These are phyloP conservation scores for Perognathus longimembris DNA, from an alignment of 2,113 vertebrate species.

Conservation along the genomic window DNA sequence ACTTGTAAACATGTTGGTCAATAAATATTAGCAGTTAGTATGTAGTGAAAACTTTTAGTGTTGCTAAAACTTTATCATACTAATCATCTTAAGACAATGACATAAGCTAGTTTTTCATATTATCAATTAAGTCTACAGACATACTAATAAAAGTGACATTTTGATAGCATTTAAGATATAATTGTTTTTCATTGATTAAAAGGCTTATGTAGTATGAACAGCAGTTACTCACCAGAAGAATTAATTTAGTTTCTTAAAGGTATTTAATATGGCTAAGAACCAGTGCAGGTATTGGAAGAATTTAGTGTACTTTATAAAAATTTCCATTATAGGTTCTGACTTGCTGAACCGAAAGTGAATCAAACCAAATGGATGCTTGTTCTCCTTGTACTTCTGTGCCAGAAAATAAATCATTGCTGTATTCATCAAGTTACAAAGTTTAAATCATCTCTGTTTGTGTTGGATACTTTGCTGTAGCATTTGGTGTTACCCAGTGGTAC, in stretches of 20 bases:
- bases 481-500: constrained; percentile 19
- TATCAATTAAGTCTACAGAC: constrained; percentile 7
- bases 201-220: background rate
- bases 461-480: constrained; percentile 22
- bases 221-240: constrained; percentile 33
- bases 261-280: constrained; percentile 32
- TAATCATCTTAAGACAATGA: background rate
- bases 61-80: background rate
- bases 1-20: background rate
- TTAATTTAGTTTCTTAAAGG: constrained; percentile 27
- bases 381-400: constrained; percentile 13
- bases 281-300: background rate
- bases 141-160: constrained; percentile 17
- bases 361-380: constrained; percentile 53
- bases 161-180: background rate
- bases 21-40: background rate
- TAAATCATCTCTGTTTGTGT: constrained; percentile 59
- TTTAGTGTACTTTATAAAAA: constrained; percentile 44
- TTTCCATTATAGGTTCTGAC: constrained; percentile 38
- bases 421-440: constrained; percentile 55
- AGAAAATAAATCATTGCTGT: constrained; percentile 47
- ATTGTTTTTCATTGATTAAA: constrained; percentile 52
- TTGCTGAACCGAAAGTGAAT: constrained; percentile 54
- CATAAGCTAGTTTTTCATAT: background rate
- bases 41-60: constrained; percentile 8